Conservation (phyloP, 1,140 invertebrate species). For the Leptinotarsa undecemlineata region DNA sequence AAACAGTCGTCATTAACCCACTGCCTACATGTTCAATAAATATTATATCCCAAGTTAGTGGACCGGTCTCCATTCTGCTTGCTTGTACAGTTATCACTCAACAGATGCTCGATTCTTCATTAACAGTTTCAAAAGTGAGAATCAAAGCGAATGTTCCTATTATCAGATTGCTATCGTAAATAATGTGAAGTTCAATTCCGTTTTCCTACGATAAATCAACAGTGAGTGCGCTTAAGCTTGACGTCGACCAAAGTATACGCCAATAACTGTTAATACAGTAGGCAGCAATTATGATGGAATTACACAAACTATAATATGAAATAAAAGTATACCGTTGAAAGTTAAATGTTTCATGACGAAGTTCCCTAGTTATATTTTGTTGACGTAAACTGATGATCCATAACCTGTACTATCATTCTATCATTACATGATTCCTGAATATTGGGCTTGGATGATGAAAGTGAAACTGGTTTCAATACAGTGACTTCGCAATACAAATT, state of each 20-base stretch:
- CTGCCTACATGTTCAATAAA: neutral
- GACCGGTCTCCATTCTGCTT: neutral
- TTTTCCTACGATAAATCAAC: neutral
- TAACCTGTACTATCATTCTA: too few relatives aligned
- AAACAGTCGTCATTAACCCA: neutral
- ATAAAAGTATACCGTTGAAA: neutral
- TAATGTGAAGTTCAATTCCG: neutral
- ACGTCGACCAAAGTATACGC: neutral
- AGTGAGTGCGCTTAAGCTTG: neutral
- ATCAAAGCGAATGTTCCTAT: neutral
- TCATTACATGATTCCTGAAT: too few relatives aligned
- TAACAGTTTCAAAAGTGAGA: neutral
- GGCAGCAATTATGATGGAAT: slow-evolving; percentile 1
- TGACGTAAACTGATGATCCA: too few relatives aligned
- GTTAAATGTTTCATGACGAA: neutral
- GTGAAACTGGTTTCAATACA: too few relatives aligned
- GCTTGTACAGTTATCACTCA: neutral
- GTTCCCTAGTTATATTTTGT: too few relatives aligned
- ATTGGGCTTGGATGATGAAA: too few relatives aligned
- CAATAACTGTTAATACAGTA: slow-evolving; percentile 3
- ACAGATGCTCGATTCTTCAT: neutral
- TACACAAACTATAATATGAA: slow-evolving; percentile 3
- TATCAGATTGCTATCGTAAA: neutral
- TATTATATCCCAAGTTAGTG: neutral
- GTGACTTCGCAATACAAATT: too few relatives aligned